Evolutionary conservation across 2,113 vertebrate species (phyloP), one percentile per base, ranked within the genome.

Genomic region (Aspidoscelis tigris): DNA sequence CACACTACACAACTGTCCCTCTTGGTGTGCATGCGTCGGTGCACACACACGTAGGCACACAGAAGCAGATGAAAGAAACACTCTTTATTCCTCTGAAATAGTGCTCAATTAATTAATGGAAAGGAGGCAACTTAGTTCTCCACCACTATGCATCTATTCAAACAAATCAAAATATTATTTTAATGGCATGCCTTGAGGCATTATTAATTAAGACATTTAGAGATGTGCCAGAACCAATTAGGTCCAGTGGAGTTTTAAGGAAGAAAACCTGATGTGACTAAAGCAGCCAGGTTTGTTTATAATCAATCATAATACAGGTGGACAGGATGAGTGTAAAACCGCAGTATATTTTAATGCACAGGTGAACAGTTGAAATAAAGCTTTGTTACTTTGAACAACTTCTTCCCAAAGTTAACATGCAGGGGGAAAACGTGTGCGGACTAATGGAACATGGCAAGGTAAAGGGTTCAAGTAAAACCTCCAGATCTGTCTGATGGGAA

Each of bases 1-100:
- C 94, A 95, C 93, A 89, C 90, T 72, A 79, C 87, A 82, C 21
- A 26, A 91, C 84, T 92, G 88, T 90, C 85, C 80, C 90, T 74
- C 5, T 68, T 53, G 14, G 14, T 22, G 53, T 33, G 18, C 26
- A 41, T 26, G 6, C 44, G 55, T 43, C 58, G 4, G 14, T 4
- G 58, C 58, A 61, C 58, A 16, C 58, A 16, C 58, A 61, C 4
- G 58, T 16, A 18, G 58, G 58, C 58, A 61, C 58, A 18, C 58
- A 61, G 4, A 61, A 4, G 58, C 18, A 18, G 58, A 61, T 18
- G 18, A 61, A 16, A 61, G 58, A 61, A 61, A 61, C 55, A 61
- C 18, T 16, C 58, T 61, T 61, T 61, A 61, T 50, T 50, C 47
- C 47, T 50, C 47, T 50, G 47, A 5, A 50, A 50, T 50, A 50